Percentiles rank a stretch among this genome's conserved stretches.
These are phyloP conservation scores for Parasteatoda tepidariorum DNA, from an alignment of 1,140 invertebrate species.

Conservation along the genomic window DNA sequence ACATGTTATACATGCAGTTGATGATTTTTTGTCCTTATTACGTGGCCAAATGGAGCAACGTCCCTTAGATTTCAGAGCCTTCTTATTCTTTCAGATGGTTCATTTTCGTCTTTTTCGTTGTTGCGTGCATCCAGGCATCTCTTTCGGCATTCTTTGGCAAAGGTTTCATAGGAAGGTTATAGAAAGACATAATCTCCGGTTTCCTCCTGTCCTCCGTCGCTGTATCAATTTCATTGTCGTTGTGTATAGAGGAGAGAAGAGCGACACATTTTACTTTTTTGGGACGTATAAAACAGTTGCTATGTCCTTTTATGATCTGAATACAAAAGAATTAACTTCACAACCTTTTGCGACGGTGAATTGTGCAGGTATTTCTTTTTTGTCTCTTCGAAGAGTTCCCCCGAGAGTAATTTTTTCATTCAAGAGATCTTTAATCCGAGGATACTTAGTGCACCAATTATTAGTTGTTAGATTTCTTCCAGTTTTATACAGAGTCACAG, in stretches of 20 bases:
- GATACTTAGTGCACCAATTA: slow-evolving; percentile 58
- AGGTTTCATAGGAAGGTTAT: slow-evolving; percentile 68
- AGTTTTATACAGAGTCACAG: slow-evolving; percentile 29
- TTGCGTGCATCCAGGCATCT: too few species aligned
- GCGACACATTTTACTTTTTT: slow-evolving; percentile 62
- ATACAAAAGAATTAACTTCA: slow-evolving; percentile 23
- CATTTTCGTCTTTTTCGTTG: too few species aligned
- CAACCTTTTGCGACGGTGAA: not conserved
- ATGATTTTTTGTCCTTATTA: too few species aligned
- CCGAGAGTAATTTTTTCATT: slow-evolving; percentile 58
- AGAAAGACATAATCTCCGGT: slow-evolving; percentile 68
- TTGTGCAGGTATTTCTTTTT: slow-evolving; percentile 57
- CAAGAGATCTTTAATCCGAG: slow-evolving; percentile 31
- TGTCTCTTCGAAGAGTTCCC: slow-evolving; percentile 60
- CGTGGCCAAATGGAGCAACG: too few species aligned
- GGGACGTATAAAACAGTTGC: slow-evolving; percentile 62
- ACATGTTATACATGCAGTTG: too few species aligned
- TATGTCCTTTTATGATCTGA: slow-evolving; percentile 38
- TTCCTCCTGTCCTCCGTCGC: slow-evolving; percentile 62
- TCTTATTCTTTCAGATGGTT: too few species aligned
- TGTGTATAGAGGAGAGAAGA: slow-evolving; percentile 61
- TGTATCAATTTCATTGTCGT: slow-evolving; percentile 34
- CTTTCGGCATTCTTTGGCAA: too few species aligned
- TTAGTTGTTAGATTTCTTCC: slow-evolving; percentile 56
- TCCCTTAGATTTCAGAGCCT: too few species aligned